A percentile compares a stretch with the other conserved stretches of the same genome.
phyloP scores from a whole-genome alignment of 2,113 vertebrate genomes.

The Platanista minor region DNA sequence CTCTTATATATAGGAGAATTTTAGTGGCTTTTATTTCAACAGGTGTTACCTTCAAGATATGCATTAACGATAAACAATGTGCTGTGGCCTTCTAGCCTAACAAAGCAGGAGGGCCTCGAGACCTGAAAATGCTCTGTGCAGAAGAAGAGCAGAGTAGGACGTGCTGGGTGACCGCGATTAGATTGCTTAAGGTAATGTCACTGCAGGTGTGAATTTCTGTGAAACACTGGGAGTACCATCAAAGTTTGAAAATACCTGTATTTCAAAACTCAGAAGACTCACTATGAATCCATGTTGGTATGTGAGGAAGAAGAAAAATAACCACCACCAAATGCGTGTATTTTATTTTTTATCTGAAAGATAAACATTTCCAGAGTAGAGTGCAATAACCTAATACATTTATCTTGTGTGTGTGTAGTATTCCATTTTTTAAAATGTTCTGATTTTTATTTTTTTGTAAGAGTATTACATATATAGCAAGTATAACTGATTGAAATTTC shows the following conservation, averaged over 20 bases:
- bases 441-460: not conserved
- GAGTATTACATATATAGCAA: not conserved
- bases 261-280: not conserved
- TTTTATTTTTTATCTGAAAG: constrained; percentile 16
- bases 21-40: constrained; percentile 90
- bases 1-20: constrained; percentile 85
- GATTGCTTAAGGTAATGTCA: constrained; percentile 94
- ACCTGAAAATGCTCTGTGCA: constrained; percentile 96
- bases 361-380: not conserved
- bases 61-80: constrained; percentile 89
- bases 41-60: constrained; percentile 88
- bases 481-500: not conserved
- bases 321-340: not conserved
- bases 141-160: constrained; percentile 94
- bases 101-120: constrained; percentile 90
- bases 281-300: not conserved
- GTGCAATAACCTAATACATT: not conserved
- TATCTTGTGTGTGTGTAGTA: not conserved
- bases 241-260: not conserved
- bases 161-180: constrained; percentile 97
- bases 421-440: not conserved
- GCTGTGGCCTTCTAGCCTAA: constrained; percentile 91
- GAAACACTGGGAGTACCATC: not conserved
- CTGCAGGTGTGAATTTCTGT: not conserved
- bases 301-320: not conserved